Base-by-base conservation (phyloP, 2,797 vertebrate genomes). In the Neostethus bicornis region DNA sequence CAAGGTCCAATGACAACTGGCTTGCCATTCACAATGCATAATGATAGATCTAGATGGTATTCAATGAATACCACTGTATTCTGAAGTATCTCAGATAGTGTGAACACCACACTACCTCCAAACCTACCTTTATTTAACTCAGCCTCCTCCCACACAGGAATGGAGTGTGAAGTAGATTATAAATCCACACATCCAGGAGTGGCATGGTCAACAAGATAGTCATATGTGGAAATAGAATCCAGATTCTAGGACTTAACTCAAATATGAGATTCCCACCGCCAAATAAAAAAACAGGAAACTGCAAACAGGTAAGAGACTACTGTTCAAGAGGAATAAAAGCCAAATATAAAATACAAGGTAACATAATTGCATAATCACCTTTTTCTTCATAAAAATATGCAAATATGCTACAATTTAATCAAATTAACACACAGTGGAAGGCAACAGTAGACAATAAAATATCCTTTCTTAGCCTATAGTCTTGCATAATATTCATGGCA, bases 91-190 rank as follows among this genome's bases (percentile, higher is more conserved):
- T 71, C 77, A 65, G 72, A 80, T 80, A 73, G 75, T 66, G 77
- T 71, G 19, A 74, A 72, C 74, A 77, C 85, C 86, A 85, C 85
- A 76, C 83, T 87, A 89, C 87, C 86, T 87, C 85, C 77, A 81
- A 88, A 88, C 82, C 77, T 82, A 73, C 80, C 87, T 90, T 89
- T 91, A 89, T 90, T 86, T 91, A 90, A 82, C 83, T 75, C 80
- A 73, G 87, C 81, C 70, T 85, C 66, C 87, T 79, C 90, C 89
- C 84, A 91, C 90, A 90, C 87, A 88, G 79, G 83, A 85, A 74
- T 65, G 73, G 73, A 83, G 87, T 80, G 80, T 87, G 82, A 86
- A 89, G 85, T 85, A 86, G 84, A 84, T 89, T 76, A 81, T 73
- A 80, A 87, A 86, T 88, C 85, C 75, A 84, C 83, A 79, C 86